Conservation (phyloP, 2,888 invertebrate genomes). For the Anarsia innoxiella region DNA sequence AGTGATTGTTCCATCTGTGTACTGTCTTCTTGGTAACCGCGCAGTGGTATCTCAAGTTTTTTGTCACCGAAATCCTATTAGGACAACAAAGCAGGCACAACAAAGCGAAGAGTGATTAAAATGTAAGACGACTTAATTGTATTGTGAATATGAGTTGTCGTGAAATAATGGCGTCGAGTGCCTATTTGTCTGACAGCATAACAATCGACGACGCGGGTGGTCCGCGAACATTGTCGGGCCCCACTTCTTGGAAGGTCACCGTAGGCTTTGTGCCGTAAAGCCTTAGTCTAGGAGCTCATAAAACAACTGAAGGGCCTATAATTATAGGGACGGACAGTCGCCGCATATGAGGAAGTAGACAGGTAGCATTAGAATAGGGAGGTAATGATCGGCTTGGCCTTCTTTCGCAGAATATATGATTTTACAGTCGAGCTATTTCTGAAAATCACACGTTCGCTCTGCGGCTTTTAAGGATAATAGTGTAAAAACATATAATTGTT, state of each 20-base stretch:
- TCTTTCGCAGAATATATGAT: constrained; percentile 22
- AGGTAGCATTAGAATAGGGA: constrained; percentile 20
- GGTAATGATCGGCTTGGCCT: constrained; percentile 26
- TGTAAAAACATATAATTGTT: background rate
- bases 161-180: constrained; percentile 38
- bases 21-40: no score
- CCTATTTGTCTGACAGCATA: constrained; percentile 42
- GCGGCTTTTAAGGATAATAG: background rate
- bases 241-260: constrained; percentile 65
- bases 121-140: constrained; percentile 33
- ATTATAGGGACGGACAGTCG: constrained; percentile 40
- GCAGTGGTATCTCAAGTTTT: no score
- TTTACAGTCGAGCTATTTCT: constrained; percentile 7
- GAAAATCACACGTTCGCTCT: constrained; percentile 1
- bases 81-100: constrained; percentile 20
- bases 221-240: constrained; percentile 42
- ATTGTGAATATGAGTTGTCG: constrained; percentile 30
- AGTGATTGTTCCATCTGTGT: no score
- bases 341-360: constrained; percentile 36
- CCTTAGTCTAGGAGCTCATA: constrained; percentile 51
- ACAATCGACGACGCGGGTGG: constrained; percentile 62
- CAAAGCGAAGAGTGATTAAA: constrained; percentile 25
- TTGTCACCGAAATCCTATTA: constrained; percentile 11
- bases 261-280: constrained; percentile 39
- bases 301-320: constrained; percentile 44